Conservation (phyloP, 2,797 vertebrate species). For the Notoglanidium macrostoma region DNA sequence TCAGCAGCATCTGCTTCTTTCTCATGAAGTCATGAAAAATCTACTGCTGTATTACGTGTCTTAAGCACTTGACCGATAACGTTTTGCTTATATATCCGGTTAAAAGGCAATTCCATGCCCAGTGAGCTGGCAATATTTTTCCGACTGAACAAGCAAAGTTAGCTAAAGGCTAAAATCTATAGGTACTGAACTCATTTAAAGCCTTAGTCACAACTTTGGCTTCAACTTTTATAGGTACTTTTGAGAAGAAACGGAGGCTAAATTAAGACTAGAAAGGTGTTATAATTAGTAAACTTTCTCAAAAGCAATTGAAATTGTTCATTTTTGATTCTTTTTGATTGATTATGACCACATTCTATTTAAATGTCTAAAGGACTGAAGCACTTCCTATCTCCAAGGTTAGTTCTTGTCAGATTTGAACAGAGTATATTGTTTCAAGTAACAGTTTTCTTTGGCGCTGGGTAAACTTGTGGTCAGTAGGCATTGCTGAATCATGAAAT, state of each 20-base stretch:
- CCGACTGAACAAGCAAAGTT: neutral
- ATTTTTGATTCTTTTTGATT: too few relatives aligned
- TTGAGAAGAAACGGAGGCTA: neutral
- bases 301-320: neutral
- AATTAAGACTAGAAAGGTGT: neutral
- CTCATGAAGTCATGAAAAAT: neutral
- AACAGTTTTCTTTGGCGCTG: conserved; percentile 4
- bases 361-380: neutral
- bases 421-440: neutral
- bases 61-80: neutral
- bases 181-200: neutral
- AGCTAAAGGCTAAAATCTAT: neutral
- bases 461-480: neutral
- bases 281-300: neutral
- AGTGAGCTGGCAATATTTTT: neutral
- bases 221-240: neutral
- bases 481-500: conserved; percentile 28
- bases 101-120: neutral
- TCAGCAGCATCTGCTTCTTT: neutral
- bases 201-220: neutral
- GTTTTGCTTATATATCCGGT: neutral
- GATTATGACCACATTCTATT: neutral
- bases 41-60: neutral
- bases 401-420: neutral
- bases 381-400: neutral